Evolutionary conservation across 2,888 invertebrate genomes (phyloP).

Genomic region (Pristionchus japonicus): DNA sequence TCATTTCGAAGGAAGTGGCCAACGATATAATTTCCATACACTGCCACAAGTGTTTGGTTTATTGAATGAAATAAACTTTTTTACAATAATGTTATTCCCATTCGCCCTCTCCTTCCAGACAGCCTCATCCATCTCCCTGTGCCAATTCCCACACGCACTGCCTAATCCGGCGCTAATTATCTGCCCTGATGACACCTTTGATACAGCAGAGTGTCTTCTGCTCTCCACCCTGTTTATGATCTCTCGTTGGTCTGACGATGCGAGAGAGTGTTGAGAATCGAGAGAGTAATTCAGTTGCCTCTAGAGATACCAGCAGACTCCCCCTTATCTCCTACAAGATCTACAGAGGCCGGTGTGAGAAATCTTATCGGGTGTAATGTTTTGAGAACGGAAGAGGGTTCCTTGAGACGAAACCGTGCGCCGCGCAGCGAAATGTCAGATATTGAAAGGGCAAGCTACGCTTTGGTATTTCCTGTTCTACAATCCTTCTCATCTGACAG

Average conservation of each 20-base stretch:
- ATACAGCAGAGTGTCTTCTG: not conserved
- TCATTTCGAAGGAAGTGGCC: not conserved
- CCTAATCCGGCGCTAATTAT: not conserved
- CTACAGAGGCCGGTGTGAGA: not conserved
- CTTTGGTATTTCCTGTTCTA: not conserved
- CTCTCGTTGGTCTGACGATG: not conserved
- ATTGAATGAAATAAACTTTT: no score
- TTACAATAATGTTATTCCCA: no score
- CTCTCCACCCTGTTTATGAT: not conserved
- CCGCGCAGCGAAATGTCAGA: not conserved
- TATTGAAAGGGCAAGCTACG: not conserved
- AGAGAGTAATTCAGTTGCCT: not conserved
- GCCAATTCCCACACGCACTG: not conserved
- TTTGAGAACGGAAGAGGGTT: not conserved
- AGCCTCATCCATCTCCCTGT: no score
- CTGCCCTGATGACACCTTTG: not conserved
- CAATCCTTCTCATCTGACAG: not conserved
- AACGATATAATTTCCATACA: no score
- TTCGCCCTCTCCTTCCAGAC: not conserved
- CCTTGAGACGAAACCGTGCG: not conserved
- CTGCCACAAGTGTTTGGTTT: no score
- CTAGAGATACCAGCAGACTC: not conserved
- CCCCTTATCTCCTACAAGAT: not conserved
- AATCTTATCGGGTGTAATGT: not conserved
- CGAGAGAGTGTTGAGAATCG: not conserved